Evolutionary conservation across 2,113 vertebrate species (phyloP).

Genomic region (Piaya cayana): DNA sequence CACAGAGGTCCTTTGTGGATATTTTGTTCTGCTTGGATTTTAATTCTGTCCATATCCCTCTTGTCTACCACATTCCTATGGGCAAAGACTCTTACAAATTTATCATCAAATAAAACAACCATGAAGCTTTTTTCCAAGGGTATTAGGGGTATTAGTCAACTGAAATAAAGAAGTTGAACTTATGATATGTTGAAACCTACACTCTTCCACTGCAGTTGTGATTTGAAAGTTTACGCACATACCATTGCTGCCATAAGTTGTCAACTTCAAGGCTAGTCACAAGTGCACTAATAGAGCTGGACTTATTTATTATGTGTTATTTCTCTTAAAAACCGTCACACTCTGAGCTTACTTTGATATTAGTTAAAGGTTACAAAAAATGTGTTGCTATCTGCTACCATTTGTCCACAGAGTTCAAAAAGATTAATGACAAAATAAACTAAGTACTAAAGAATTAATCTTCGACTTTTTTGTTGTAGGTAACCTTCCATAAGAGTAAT

Average conservation of each 20-base stretch:
- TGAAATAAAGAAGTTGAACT: not conserved
- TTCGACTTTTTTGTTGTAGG: not conserved
- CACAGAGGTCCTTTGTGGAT: not conserved
- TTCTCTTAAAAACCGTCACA: not conserved
- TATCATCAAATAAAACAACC: constrained; percentile 9
- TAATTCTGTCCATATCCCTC: not conserved
- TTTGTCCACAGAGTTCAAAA: not conserved
- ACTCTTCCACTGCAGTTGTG: not conserved
- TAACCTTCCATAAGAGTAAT: not conserved
- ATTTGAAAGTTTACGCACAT: not conserved
- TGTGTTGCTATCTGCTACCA: not conserved
- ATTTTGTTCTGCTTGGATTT: constrained; percentile 27
- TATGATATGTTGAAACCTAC: not conserved
- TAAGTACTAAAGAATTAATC: not conserved
- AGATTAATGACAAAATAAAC: not conserved
- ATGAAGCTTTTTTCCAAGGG: not conserved
- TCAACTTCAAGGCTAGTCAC: not conserved
- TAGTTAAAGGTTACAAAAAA: constrained; percentile 1
- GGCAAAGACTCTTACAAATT: not conserved
- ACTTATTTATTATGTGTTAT: not conserved
- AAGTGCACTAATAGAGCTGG: not conserved
- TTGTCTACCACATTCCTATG: not conserved
- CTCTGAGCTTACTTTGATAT: not conserved
- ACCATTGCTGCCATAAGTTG: not conserved
- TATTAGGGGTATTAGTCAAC: constrained; percentile 5